Evolutionary conservation across 2,888 invertebrate species (phyloP).

Genomic region (Drosophila tanythrix): DNA sequence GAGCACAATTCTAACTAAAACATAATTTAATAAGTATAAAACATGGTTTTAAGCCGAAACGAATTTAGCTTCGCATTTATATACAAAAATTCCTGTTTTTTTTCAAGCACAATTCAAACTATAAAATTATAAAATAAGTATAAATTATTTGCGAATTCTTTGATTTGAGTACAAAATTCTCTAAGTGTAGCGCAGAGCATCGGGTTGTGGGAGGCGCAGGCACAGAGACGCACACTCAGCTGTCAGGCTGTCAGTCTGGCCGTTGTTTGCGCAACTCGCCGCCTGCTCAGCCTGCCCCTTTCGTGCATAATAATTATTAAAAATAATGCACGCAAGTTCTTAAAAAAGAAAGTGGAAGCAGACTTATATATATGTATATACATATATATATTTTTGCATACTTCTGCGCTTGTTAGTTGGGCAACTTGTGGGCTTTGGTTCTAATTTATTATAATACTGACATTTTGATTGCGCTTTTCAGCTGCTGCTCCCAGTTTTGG

Average conservation of each 20-base stretch:
- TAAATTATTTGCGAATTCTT: neutral
- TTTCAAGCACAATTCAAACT: neutral
- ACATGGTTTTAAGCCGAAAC: too few species aligned
- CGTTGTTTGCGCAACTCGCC: constrained; percentile 19
- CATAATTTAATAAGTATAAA: rapidly evolving
- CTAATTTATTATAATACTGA: constrained; percentile 69
- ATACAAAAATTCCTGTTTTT: neutral
- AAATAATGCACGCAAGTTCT: constrained; percentile 49
- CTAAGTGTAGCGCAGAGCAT: neutral
- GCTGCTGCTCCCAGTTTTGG: neutral
- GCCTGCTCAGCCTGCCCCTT: neutral
- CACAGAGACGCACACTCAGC: constrained; percentile 15
- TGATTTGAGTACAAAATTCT: neutral
- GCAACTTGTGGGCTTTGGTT: constrained; percentile 20
- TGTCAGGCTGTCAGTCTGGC: constrained; percentile 60
- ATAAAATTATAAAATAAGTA: neutral
- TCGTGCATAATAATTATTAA: constrained; percentile 68
- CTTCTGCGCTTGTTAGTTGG: constrained; percentile 46
- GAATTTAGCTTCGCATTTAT: neutral
- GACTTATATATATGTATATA: constrained; percentile 18
- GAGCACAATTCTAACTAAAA: neutral
- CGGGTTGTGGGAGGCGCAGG: neutral
- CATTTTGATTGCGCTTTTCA: constrained; percentile 71
- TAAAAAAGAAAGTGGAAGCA: constrained; percentile 2
- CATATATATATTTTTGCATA: constrained; percentile 51